Base-by-base conservation (phyloP, 2,797 vertebrate genomes). In the Australoheros facetus region DNA sequence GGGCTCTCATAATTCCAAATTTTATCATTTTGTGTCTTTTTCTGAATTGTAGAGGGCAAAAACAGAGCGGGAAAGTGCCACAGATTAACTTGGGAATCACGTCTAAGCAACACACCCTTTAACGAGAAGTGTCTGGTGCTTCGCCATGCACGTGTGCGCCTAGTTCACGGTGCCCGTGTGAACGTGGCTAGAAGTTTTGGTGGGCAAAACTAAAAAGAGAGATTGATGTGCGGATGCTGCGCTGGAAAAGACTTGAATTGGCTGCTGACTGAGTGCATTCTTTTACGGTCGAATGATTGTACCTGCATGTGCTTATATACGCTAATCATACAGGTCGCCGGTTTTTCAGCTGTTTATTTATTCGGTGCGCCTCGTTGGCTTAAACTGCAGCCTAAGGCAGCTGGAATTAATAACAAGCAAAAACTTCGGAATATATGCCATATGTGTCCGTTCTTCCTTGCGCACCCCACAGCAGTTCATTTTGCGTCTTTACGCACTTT, bases 41-140 rank as follows among this genome's bases (percentile, higher is more conserved):
- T 14, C 32, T 21, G 12, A 34, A 72, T 14, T 13, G 19, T 12
- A 12, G 4, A 42, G 32, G 57, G 37, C 1, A 23, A 1, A 30
- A 23, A 14, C 42, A 32, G 56, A 51, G 23, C 17, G 73, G 51
- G 51, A 59, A 45, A 28, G 19, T 69, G 32, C 2, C 14, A 26
- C 4, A 73, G 11, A 37, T 82, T 53, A 78, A 85, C n/a, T 82
- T 80, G 78, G 64, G 60, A 84, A 79, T 85, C 90, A 80, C 73
- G 84, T 85, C n/a, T 48, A 2, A 5, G 71, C 66, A 39, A 57
- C 42, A 13, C 55, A 42, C 48, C 48, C 53, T 56, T 6, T 13
- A 12, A 13, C 4, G 34, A 71, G 13, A 56, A 39, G 51, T 30
- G 54, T 59, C 23, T 16, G 10, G 30, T 73, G 1, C 28, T 39